Percentiles rank a stretch among this genome's conserved stretches.
phyloP scores from a whole-genome alignment of 2,113 vertebrate genomes.

The Motacilla tschutschensis region DNA sequence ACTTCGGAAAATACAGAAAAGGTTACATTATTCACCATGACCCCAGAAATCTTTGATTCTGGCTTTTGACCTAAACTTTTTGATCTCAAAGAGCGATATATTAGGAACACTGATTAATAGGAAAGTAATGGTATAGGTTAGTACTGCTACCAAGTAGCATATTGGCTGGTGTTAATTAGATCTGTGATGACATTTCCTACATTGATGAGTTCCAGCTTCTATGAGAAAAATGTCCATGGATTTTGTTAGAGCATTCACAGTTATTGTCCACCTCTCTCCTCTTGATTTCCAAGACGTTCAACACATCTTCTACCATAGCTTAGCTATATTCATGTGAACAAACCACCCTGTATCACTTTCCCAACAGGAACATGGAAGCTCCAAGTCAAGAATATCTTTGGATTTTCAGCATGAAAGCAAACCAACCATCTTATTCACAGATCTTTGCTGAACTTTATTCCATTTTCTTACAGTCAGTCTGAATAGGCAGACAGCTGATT shows the following conservation, averaged over 20 bases:
- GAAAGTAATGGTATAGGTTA: slow-evolving; percentile 40
- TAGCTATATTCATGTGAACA: background rate
- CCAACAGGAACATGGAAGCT: background rate
- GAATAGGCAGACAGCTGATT: background rate
- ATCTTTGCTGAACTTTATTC: background rate
- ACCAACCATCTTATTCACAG: fast-evolving
- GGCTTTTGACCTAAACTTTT: slow-evolving; percentile 33
- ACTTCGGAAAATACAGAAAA: slow-evolving; percentile 33
- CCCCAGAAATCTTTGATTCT: slow-evolving; percentile 34
- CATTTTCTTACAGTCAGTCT: background rate
- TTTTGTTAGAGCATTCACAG: background rate
- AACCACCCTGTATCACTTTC: background rate
- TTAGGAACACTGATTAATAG: slow-evolving; percentile 13
- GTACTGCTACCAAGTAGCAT: background rate
- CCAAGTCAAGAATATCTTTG: background rate
- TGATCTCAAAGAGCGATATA: background rate
- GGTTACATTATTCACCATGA: background rate
- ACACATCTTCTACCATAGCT: background rate
- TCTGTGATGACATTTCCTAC: slow-evolving; percentile 2
- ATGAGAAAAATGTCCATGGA: background rate
- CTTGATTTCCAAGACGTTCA: background rate
- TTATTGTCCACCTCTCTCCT: background rate
- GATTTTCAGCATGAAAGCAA: background rate
- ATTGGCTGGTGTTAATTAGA: slow-evolving; percentile 7
- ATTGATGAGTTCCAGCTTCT: background rate